Evolutionary conservation across 1,140 invertebrate genomes (phyloP), one percentile per base, ranked within the genome.

Genomic region (Pemphigus obesinymphae): DNA sequence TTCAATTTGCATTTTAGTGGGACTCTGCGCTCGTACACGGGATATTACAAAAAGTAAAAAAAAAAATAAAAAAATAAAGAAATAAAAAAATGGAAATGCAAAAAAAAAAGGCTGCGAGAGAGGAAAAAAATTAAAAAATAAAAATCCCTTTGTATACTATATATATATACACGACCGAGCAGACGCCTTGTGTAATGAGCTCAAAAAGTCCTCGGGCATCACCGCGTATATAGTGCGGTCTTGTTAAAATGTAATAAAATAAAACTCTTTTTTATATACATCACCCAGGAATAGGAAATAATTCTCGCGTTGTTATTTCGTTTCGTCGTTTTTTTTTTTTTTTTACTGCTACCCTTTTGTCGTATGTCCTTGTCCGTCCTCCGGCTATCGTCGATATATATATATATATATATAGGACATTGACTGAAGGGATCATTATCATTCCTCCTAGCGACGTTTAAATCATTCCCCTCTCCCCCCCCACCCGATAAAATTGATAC

Each of bases 231-330:
- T 61, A 63, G 55, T 80, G 75, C 53, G 75, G 75, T 78, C 75
- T 78, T 80, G 55, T 63, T 63, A 80, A 80, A 80, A 80, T 29
- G 76, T 63, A 80, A 80, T 80, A 80, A 80, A 80, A 80, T 63
- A 63, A 61, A 61, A 80, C 75, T 53, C 53, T 78, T 78, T 80
- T 63, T 63, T n/a, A n/a, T n/a, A n/a, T n/a, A n/a, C n/a, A n/a
- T n/a, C n/a, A n/a, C n/a, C n/a, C n/a, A 29, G 37, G 53, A 61
- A 80, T 80, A 43, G 53, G 55, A 80, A 61, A 80, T 63, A 55
- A 55, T 78, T 78, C 53, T 78, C 53, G 34, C 53, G 34, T 58
- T 78, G 50, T 55, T 78, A 78, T 55, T 55, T 75, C n/a, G n/a
- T n/a, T n/a, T n/a, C n/a, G n/a, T n/a, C n/a, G n/a, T n/a, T n/a